phyloP scores from a whole-genome alignment of 2,888 invertebrate genomes.

The Drosophila infuscata region DNA sequence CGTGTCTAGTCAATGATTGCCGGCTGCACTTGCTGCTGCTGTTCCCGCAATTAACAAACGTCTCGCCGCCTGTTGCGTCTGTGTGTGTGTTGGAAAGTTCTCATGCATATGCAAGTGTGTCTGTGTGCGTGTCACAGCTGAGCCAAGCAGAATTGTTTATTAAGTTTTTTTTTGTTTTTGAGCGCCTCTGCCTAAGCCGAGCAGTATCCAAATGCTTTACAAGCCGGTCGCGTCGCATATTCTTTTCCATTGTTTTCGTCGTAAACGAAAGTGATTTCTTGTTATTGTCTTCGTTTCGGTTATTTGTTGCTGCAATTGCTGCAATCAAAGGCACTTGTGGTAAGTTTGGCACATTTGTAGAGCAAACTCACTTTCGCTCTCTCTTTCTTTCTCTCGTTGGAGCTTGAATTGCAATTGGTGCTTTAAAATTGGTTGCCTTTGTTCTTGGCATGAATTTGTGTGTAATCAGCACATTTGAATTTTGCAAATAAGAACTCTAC shows the following conservation, averaged over 20 bases:
- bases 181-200: constrained; percentile 34
- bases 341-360: constrained; percentile 71
- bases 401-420: constrained; percentile 42
- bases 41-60: constrained; percentile 42
- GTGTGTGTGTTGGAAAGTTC: constrained; percentile 14
- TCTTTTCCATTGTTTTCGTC: constrained; percentile 30
- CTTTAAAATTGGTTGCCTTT: constrained; percentile 42
- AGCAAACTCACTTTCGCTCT: not conserved
- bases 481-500: constrained; percentile 34
- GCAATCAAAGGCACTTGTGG: constrained; percentile 74
- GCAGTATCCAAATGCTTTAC: constrained; percentile 72
- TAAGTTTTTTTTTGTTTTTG: constrained; percentile 35
- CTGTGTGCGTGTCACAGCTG: constrained; percentile 59
- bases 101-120: not conserved
- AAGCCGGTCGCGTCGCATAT: constrained; percentile 68
- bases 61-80: constrained; percentile 66
- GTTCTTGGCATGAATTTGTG: constrained; percentile 33
- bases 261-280: constrained; percentile 75
- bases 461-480: constrained; percentile 63
- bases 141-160: constrained; percentile 68
- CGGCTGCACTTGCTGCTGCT: constrained; percentile 28
- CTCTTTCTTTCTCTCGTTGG: constrained; percentile 7
- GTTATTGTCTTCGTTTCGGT: constrained; percentile 46
- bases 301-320: constrained; percentile 65
- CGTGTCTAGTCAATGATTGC: constrained; percentile 26